Conservation (phyloP, 2,888 invertebrate species). For the Yponomeuta evonymella region DNA sequence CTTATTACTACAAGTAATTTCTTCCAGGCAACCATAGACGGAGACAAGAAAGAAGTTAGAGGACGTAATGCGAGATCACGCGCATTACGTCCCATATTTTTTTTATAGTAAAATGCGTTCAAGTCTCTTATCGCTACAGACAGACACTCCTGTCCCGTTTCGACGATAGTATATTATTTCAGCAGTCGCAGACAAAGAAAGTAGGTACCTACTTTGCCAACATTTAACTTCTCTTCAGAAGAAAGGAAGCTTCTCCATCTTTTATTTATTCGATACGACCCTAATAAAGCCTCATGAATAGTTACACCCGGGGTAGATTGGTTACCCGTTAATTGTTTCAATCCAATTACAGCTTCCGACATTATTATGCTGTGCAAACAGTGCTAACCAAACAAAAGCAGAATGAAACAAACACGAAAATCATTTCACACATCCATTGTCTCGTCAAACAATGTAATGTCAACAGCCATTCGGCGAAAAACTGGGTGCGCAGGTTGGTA, state of each 20-base stretch:
- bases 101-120: too few species aligned
- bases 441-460: conserved; percentile 38
- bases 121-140: too few species aligned
- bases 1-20: too few species aligned
- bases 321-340: conserved; percentile 1
- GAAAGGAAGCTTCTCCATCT: not conserved
- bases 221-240: too few species aligned
- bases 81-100: too few species aligned
- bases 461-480: conserved; percentile 36
- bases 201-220: too few species aligned
- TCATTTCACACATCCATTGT: conserved; percentile 34
- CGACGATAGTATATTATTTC: too few species aligned
- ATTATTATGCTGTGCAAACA: conserved; percentile 7
- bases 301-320: not conserved
- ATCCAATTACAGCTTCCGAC: conserved; percentile 10
- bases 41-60: too few species aligned
- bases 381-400: conserved; percentile 11
- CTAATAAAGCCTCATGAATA: not conserved
- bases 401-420: conserved; percentile 32
- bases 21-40: too few species aligned
- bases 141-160: too few species aligned
- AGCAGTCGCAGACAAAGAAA: too few species aligned
- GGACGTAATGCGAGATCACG: too few species aligned
- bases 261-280: not conserved
- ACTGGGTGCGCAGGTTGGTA: conserved; percentile 23